Conservation (phyloP, 2,113 vertebrate species). For the Ramphastos sulfuratus region DNA sequence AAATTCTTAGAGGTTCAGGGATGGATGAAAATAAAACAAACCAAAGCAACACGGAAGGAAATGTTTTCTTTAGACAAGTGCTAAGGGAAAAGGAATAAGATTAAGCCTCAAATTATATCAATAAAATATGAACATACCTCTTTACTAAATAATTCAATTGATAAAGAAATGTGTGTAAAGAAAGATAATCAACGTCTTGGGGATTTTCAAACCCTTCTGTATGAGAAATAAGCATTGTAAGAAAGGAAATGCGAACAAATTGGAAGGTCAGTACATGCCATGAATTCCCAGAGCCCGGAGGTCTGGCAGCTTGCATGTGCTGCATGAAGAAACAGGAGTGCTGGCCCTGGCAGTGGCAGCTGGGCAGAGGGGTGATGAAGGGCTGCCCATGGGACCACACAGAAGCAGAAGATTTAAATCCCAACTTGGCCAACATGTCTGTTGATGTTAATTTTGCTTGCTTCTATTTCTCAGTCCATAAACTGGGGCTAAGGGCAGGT, state of each 20-base stretch:
- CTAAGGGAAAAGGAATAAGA: neutral
- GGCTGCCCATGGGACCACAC: fast-evolving
- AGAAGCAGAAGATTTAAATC: neutral
- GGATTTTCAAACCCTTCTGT: neutral
- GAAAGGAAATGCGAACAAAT: neutral
- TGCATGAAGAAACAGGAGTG: neutral
- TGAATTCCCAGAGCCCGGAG: neutral
- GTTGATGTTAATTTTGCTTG: neutral
- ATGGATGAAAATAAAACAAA: constrained; percentile 22
- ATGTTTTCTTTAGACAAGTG: constrained; percentile 16
- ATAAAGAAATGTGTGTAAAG: constrained; percentile 27
- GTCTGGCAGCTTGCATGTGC: neutral
- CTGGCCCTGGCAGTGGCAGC: fast-evolving
- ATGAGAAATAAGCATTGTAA: neutral
- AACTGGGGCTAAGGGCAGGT: neutral
- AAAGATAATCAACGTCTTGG: constrained; percentile 19
- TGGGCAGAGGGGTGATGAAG: neutral
- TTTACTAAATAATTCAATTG: constrained; percentile 52
- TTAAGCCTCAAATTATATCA: constrained; percentile 31
- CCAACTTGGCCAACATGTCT: neutral
- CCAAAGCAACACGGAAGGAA: neutral
- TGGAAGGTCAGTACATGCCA: neutral
- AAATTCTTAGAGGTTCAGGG: neutral
- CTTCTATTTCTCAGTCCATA: neutral
- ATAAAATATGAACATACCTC: constrained; percentile 35